Base-by-base conservation (phyloP, 23 tunicate genomes). In the Trididemnum miniatum region DNA sequence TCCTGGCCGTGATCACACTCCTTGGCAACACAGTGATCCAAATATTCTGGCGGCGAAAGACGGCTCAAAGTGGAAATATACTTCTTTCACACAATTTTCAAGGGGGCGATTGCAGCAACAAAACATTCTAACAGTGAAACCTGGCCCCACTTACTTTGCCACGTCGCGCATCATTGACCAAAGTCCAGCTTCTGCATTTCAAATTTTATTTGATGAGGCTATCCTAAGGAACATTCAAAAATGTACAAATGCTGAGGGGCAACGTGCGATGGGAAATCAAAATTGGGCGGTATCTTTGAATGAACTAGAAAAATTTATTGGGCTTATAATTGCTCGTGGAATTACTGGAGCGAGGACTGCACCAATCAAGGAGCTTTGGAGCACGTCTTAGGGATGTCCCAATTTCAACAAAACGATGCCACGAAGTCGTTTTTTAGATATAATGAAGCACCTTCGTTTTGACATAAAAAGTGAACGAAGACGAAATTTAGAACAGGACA, bases 161-260 rank as follows among this genome's bases (percentile, higher is more conserved):
- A n/a, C n/a, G n/a, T 20, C 38, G 37, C 37, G 79, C 37, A 74
- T 74, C 26, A 59, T 33, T 20, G 79, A 74, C 79, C n/a, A n/a
- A n/a, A 36, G 59, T 59, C 79, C 60, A 22, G 79, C 38, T 74
- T 59, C 59, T 74, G 79, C 79, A 36, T 74, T 74, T 74, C 79
- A 74, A 74, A 59, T 49, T 74, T 3, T 74, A 74, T 74, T 36
- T 74, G 79, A 74, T 74, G 24, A 39, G 9, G 7, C 37, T 39
- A 74, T 74, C 29, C 60, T 74, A 25, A 37, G 15, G 38, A 59
- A 74, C 60, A 74, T 74, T 40, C 79, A 74, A 74, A 24, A 74
- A 25, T 74, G 79, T 40, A 74, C 59, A 24, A 74, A 74, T 40
- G 79, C 38, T 5, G 79, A 74, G 38, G 31, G 30, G 37, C 79